A percentile compares a stretch with the other conserved stretches of the same genome.
phyloP scores from a whole-genome alignment of 2,888 invertebrate genomes.

The Andrena trimmerana region DNA sequence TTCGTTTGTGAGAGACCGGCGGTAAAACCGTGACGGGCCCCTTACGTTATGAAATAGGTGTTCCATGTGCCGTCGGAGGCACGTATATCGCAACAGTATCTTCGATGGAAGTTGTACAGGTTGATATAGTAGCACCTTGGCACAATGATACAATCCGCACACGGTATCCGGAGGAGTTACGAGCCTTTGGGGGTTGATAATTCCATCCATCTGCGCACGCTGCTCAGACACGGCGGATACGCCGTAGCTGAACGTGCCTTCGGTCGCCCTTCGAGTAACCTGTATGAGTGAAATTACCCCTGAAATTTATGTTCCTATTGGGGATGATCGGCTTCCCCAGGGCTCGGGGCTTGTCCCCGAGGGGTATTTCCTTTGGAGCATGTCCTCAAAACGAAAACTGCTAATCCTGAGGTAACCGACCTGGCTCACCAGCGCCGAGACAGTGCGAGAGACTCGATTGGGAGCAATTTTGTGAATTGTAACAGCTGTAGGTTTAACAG shows the following conservation, averaged over 20 bases:
- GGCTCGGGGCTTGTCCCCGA: slow-evolving; percentile 43
- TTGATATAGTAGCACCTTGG: slow-evolving; percentile 43
- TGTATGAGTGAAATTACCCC: slow-evolving; percentile 70
- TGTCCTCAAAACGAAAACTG: too few species aligned
- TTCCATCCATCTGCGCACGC: slow-evolving; percentile 72
- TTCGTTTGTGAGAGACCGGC: background rate
- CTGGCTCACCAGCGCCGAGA: too few species aligned
- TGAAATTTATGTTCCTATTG: slow-evolving; percentile 73
- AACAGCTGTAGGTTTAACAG: too few species aligned
- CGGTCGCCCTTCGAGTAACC: slow-evolving; percentile 53
- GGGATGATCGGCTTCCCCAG: slow-evolving; percentile 68
- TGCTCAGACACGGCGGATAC: slow-evolving; percentile 68
- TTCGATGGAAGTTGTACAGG: slow-evolving; percentile 35
- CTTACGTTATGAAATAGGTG: background rate
- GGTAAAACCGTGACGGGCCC: background rate
- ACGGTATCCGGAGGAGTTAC: slow-evolving; percentile 74
- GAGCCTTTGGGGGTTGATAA: slow-evolving; percentile 81
- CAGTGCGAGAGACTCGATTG: too few species aligned
- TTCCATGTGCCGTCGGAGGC: background rate
- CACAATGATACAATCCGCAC: slow-evolving; percentile 59
- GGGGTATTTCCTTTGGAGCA: too few species aligned
- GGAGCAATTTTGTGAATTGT: too few species aligned
- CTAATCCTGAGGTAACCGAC: too few species aligned
- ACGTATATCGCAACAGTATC: slow-evolving; percentile 12
- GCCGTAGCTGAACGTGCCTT: slow-evolving; percentile 45